Percentiles rank a stretch among this genome's conserved stretches.
These are phyloP conservation scores for Otus sunia DNA, from an alignment of 2,113 vertebrate species.

Conservation along the genomic window DNA sequence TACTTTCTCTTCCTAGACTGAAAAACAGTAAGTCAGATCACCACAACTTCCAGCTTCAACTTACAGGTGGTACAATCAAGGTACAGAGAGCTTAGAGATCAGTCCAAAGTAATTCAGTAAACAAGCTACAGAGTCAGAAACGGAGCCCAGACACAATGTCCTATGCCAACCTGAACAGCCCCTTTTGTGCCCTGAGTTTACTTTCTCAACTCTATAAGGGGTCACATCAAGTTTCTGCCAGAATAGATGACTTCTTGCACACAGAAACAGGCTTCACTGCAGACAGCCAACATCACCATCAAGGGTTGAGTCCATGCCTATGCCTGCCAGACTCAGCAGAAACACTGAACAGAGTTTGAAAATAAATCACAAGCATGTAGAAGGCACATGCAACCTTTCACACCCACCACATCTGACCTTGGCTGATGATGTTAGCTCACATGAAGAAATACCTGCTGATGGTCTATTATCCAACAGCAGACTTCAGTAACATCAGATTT, in stretches of 20 bases:
- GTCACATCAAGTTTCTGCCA: background rate
- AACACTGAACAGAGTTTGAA: background rate
- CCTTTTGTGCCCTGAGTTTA: background rate
- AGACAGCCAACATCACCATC: background rate
- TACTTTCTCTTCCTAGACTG: background rate
- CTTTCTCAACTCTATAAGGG: background rate
- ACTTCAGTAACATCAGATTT: background rate
- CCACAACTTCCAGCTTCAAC: background rate
- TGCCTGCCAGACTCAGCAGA: background rate
- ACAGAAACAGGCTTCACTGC: background rate
- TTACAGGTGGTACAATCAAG: background rate
- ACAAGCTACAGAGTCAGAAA: background rate
- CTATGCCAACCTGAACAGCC: background rate
- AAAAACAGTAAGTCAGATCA: background rate
- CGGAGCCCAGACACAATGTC: background rate
- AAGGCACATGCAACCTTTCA: background rate
- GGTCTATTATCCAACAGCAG: background rate
- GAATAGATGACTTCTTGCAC: fast-evolving
- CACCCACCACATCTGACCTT: background rate
- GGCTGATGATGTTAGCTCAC: background rate
- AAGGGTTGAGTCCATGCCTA: background rate
- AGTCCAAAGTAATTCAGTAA: background rate
- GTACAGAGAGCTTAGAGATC: background rate
- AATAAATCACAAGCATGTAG: background rate
- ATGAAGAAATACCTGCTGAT: background rate